Base-by-base conservation (phyloP, 2,113 vertebrate genomes). In the Mormyrus iriodes region DNA sequence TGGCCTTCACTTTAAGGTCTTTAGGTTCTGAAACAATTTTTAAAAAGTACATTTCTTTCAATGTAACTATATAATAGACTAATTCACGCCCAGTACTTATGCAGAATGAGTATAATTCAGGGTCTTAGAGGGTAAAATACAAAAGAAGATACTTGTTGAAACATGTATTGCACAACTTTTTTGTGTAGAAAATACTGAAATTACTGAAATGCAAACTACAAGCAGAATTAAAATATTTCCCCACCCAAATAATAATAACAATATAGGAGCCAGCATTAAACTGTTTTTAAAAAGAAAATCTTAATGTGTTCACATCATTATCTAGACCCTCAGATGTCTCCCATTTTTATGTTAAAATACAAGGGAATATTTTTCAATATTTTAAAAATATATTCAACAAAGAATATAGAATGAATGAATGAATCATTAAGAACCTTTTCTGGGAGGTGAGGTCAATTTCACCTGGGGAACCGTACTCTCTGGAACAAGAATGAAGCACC, bases 21-120 rank as follows among this genome's bases (percentile, higher is more conserved):
- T 88, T n/a, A 6, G 91, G 86, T 87, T 91, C 94, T 94, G 76
- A 65, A 79, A 86, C 4, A 79, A 9, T 65, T 52, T 55, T 52
- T 55, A 35, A 31, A 53, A 53, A 55, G 31, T 19, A 86, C 49
- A 35, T 44, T 86, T 86, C 12, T 87, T 39, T 87, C n/a, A 86
- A 35, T 86, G n/a, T n/a, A 86, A 13, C 27, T 52, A 31, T 86
- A 65, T 65, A 12, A 12, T 31, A 65, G 9, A 86, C 21, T 3
- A 27, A 4, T 86, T 52, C 27, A 52, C 27, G n/a, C 10, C 27
- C 2, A 15, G 9, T 86, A 1, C 19, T 49, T 35, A 35, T 51
- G 42, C 21, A 46, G 13, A 51, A 86, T 48, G 12, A 27, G 9
- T n/a, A 52, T 85, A 52, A 85, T 46, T 46, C 46, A 35, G 4